Percentiles rank a stretch among this genome's conserved stretches.
phyloP scores from a whole-genome alignment of 2,113 vertebrate genomes.

The Ancistrus triradiatus region DNA sequence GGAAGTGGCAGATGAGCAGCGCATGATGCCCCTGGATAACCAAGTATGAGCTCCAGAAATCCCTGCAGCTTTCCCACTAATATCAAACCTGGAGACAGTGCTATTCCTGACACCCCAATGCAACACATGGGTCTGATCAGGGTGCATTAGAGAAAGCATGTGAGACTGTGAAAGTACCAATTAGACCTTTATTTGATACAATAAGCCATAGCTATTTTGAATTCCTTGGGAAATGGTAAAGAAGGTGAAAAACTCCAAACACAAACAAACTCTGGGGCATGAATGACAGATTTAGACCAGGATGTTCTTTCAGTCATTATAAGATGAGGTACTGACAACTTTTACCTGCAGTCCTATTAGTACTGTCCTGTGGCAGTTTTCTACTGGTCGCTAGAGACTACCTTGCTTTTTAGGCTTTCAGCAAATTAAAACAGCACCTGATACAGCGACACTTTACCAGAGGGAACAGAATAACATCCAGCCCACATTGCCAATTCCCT shows the following conservation, averaged over 20 bases:
- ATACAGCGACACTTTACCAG: slow-evolving; percentile 64
- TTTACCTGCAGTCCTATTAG: slow-evolving; percentile 46
- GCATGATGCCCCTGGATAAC: too few relatives aligned
- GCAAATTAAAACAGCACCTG: slow-evolving; percentile 72
- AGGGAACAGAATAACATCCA: slow-evolving; percentile 71
- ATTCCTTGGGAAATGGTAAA: slow-evolving; percentile 70
- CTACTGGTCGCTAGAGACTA: slow-evolving; percentile 56
- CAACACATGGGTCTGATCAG: slow-evolving; percentile 53
- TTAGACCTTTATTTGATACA: slow-evolving; percentile 55
- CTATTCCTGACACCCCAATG: slow-evolving; percentile 65
- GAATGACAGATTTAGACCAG: slow-evolving; percentile 63
- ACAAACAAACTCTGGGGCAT: slow-evolving; percentile 66
- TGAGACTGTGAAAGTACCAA: slow-evolving; percentile 48
- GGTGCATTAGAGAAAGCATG: slow-evolving; percentile 39
- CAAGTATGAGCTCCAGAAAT: too few relatives aligned
- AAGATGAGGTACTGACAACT: slow-evolving; percentile 1
- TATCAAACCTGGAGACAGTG: slow-evolving; percentile 37
- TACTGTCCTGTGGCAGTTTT: slow-evolving; percentile 57
- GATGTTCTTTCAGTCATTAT: slow-evolving; percentile 58
- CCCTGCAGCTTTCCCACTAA: too few relatives aligned
- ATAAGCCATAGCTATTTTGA: slow-evolving; percentile 59
- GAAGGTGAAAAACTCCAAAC: slow-evolving; percentile 62
- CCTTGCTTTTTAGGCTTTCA: slow-evolving; percentile 62
- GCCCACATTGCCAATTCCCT: slow-evolving; percentile 49
- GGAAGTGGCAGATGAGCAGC: too few relatives aligned